phyloP scores from a whole-genome alignment of 2,888 invertebrate genomes.

The Scaptomyza parva region DNA sequence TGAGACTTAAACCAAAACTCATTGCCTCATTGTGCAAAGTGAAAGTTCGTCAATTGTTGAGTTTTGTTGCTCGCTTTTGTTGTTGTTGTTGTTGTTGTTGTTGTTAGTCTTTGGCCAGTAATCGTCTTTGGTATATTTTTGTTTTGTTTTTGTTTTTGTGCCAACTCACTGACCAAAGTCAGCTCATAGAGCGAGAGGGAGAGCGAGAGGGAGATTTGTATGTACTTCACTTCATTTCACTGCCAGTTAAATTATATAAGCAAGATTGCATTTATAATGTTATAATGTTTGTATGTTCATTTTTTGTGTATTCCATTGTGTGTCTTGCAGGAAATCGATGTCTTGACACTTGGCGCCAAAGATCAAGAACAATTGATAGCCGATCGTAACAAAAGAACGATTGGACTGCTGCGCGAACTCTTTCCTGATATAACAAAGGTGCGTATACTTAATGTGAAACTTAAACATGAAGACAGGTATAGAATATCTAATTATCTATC shows the following conservation, averaged over 20 bases:
- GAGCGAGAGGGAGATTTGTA: slow-evolving; percentile 6
- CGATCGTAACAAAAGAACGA: slow-evolving; percentile 91
- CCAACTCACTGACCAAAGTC: slow-evolving; percentile 22
- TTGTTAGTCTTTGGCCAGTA: slow-evolving; percentile 14
- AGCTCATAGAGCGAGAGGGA: neutral
- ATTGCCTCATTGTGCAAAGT: slow-evolving; percentile 60
- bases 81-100: slow-evolving; percentile 8
- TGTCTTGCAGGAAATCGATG: slow-evolving; percentile 88
- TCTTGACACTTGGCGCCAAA: slow-evolving; percentile 88
- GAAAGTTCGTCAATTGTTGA: slow-evolving; percentile 63
- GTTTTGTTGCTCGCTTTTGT: neutral
- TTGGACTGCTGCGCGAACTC: slow-evolving; percentile 90
- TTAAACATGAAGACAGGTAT: neutral
- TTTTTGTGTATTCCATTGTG: too few species aligned
- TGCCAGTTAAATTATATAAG: slow-evolving; percentile 33
- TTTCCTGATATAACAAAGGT: slow-evolving; percentile 92
- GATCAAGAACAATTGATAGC: slow-evolving; percentile 87
- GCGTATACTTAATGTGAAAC: slow-evolving; percentile 64
- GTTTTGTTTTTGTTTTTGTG: slow-evolving; percentile 15
- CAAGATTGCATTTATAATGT: neutral
- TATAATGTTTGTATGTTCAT: neutral
- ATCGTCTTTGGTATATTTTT: slow-evolving; percentile 11
- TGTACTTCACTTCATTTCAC: slow-evolving; percentile 24
- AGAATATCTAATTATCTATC: neutral
- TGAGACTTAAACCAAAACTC: slow-evolving; percentile 11